Conservation (phyloP, 2,888 invertebrate species). For the Parasteatoda lunata region DNA sequence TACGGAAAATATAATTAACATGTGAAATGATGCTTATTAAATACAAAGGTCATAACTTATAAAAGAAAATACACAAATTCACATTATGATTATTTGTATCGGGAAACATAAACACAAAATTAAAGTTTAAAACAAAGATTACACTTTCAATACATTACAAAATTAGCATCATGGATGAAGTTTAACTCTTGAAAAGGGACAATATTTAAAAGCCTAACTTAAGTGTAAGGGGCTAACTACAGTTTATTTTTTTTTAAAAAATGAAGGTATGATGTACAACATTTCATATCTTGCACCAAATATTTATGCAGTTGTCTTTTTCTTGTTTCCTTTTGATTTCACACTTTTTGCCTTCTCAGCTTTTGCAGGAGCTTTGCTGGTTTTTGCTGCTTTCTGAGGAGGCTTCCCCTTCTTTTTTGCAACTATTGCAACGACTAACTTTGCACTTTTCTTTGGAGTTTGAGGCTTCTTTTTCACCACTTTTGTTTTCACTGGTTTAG, state of each 20-base stretch:
- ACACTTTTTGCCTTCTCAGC: slow-evolving; percentile 8
- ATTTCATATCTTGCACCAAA: neutral
- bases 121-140: no score
- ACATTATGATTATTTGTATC: no score
- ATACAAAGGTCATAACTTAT: no score
- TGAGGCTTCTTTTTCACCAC: neutral
- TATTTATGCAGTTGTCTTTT: slow-evolving; percentile 41
- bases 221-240: slow-evolving; percentile 20
- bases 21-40: no score
- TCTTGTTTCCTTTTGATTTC: slow-evolving; percentile 15
- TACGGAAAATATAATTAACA: no score
- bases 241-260: slow-evolving; percentile 37
- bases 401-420: neutral
- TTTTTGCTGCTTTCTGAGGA: neutral
- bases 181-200: no score
- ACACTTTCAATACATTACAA: no score
- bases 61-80: no score
- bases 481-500: neutral
- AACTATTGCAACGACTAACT: slow-evolving; percentile 44
- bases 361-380: slow-evolving; percentile 21
- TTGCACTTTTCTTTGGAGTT: slow-evolving; percentile 28
- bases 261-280: slow-evolving; percentile 35
- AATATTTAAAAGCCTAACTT: no score
- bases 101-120: no score
- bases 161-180: no score